Percentiles rank a stretch among this genome's conserved stretches.
Evolutionary conservation across 2,888 invertebrate species (phyloP).

Genomic region (Steinernema carpocapsae): DNA sequence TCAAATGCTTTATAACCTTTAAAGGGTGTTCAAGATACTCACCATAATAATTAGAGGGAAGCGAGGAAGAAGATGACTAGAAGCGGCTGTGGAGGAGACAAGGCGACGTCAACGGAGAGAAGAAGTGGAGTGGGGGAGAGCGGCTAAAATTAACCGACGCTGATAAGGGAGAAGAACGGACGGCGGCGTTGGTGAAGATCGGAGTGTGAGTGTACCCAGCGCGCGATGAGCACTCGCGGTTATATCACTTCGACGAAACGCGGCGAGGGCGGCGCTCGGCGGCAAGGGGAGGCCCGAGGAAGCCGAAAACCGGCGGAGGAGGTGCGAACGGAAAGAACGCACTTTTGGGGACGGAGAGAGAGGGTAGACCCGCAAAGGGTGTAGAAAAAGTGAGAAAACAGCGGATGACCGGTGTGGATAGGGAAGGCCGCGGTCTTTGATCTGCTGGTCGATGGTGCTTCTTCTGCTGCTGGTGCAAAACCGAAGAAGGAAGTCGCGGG

Average conservation of each 20-base stretch:
- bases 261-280: conserved; percentile 6
- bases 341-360: no score
- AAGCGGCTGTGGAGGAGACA: conserved; percentile 12
- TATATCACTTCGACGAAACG: conserved; percentile 25
- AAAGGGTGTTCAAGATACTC: no score
- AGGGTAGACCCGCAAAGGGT: no score
- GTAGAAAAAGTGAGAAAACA: no score
- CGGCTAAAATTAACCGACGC: conserved; percentile 19
- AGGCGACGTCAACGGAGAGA: conserved; percentile 13
- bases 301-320: background rate
- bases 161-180: background rate
- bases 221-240: conserved; percentile 8
- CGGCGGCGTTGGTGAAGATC: background rate
- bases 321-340: conserved; percentile 6
- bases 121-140: conserved; percentile 1
- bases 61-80: background rate
- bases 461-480: background rate
- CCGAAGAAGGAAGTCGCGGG: no score
- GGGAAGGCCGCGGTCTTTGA: background rate
- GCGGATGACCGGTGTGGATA: no score
- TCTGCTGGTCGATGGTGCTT: background rate
- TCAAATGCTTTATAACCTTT: no score
- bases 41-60: no score
- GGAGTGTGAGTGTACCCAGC: conserved; percentile 26
- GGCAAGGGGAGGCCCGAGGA: conserved; percentile 7